Conservation (phyloP, 35 echinoderm and acorn worm species). For the Acanthaster planci region DNA sequence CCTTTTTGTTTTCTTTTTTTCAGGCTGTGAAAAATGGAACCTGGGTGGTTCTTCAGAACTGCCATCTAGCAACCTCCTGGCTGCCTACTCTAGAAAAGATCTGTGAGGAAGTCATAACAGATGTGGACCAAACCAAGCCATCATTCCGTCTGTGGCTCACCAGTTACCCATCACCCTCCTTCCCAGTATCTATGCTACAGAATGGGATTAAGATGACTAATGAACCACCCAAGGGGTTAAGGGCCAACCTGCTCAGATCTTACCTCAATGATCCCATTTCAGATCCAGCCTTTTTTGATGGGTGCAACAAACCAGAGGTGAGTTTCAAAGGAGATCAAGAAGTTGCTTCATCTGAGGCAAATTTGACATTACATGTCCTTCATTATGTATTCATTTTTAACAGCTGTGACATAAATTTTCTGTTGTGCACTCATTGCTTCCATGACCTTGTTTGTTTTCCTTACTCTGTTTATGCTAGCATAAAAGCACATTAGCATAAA, state of each 20-base stretch:
- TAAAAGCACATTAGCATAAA: too few species aligned
- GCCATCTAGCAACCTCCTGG: conserved; percentile 94
- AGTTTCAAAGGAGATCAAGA: not conserved
- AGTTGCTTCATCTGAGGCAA: too few species aligned
- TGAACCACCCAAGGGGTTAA: conserved; percentile 96
- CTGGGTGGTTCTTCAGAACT: conserved; percentile 98
- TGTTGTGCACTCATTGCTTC: too few species aligned
- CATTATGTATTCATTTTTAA: too few species aligned
- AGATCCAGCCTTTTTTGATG: conserved; percentile 91
- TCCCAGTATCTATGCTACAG: conserved; percentile 94
- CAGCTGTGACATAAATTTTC: too few species aligned
- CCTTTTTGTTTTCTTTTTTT: too few species aligned
- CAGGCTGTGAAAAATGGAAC: conserved; percentile 92
- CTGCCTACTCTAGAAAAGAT: conserved; percentile 93
- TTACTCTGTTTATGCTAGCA: too few species aligned
- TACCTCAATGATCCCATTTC: conserved; percentile 99
- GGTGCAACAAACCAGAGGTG: conserved; percentile 91
- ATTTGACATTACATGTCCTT: too few species aligned
- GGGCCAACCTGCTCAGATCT: conserved; percentile 92
- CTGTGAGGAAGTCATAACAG: conserved; percentile 90
- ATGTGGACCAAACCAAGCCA: conserved; percentile 73
- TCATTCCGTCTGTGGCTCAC: conserved; percentile 94
- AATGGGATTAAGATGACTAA: conserved; percentile 99
- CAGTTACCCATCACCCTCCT: conserved; percentile 95
- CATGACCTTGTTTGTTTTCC: too few species aligned